Evolutionary conservation across 2,888 invertebrate species (phyloP).

Genomic region (Phoronis australis): DNA sequence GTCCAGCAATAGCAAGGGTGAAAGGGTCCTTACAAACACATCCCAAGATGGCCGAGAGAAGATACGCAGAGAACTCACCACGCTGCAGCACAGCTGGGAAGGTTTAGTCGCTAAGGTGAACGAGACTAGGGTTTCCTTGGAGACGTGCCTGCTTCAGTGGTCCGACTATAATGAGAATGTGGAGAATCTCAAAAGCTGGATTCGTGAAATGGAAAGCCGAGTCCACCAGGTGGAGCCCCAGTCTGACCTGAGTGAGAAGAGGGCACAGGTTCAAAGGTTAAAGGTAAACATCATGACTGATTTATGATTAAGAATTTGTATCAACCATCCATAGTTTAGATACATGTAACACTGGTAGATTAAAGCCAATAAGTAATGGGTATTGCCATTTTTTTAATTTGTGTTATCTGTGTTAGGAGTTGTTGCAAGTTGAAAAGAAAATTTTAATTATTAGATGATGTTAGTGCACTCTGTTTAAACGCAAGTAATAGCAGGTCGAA

Average conservation of each 20-base stretch:
- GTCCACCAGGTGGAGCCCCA: conserved; percentile 33
- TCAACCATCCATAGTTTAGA: too few relatives aligned
- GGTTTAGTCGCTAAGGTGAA: conserved; percentile 79
- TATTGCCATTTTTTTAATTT: too few relatives aligned
- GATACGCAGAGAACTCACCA: conserved; percentile 76
- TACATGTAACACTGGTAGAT: too few relatives aligned
- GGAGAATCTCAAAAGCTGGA: conserved; percentile 93
- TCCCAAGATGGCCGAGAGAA: conserved; percentile 80
- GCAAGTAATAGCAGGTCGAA: too few relatives aligned
- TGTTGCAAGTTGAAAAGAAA: too few relatives aligned
- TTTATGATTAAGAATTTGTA: too few relatives aligned
- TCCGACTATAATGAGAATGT: conserved; percentile 88
- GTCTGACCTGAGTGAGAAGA: conserved; percentile 46
- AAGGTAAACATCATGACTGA: too few relatives aligned
- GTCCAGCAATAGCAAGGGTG: conserved; percentile 81
- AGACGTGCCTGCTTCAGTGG: conserved; percentile 85
- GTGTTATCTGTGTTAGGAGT: too few relatives aligned
- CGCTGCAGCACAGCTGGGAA: conserved; percentile 87
- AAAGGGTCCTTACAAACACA: conserved; percentile 84
- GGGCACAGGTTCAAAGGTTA: conserved; percentile 42
- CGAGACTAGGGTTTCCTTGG: conserved; percentile 79
- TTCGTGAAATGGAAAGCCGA: conserved; percentile 86
- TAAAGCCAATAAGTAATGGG: too few relatives aligned
- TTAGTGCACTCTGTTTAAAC: neutral
- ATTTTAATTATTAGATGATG: too few relatives aligned